phyloP scores from a whole-genome alignment of 2,797 vertebrate genomes.

The Typhlichthys eigenmanni region DNA sequence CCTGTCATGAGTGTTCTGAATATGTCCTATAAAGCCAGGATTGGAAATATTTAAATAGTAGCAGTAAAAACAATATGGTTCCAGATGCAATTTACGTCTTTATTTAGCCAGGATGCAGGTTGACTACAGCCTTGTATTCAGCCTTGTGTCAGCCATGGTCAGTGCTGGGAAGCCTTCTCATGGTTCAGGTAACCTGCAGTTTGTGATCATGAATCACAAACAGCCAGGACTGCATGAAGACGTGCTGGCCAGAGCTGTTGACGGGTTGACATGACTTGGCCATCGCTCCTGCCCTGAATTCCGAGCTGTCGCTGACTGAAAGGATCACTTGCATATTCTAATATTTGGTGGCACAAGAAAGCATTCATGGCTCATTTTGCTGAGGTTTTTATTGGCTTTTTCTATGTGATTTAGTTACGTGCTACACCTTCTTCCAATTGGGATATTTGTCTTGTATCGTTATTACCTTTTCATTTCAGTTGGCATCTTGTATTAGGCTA shows the following conservation, averaged over 20 bases:
- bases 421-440: slow-evolving; percentile 57
- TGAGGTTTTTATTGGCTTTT: slow-evolving; percentile 75
- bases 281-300: slow-evolving; percentile 54
- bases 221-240: slow-evolving; percentile 50
- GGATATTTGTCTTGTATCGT: slow-evolving; percentile 74
- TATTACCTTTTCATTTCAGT: slow-evolving; percentile 69
- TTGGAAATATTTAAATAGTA: slow-evolving; percentile 21
- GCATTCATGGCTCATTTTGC: slow-evolving; percentile 73
- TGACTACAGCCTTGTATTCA: slow-evolving; percentile 39
- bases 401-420: slow-evolving; percentile 69
- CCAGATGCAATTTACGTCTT: slow-evolving; percentile 21
- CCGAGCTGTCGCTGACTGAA: slow-evolving; percentile 65
- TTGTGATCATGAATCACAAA: slow-evolving; percentile 75
- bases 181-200: slow-evolving; percentile 50
- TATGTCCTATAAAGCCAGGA: slow-evolving; percentile 21
- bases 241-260: slow-evolving; percentile 63
- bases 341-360: slow-evolving; percentile 78
- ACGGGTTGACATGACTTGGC: slow-evolving; percentile 75
- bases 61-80: slow-evolving; percentile 32
- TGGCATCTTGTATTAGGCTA: slow-evolving; percentile 47
- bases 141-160: slow-evolving; percentile 44
- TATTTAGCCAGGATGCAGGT: slow-evolving; percentile 41
- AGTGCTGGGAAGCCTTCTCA: slow-evolving; percentile 45
- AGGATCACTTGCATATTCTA: slow-evolving; percentile 74
- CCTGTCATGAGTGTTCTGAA: slow-evolving; percentile 9